These are phyloP conservation scores for Ceratosolen solmsi DNA, from an alignment of 1,140 invertebrate species.

Conservation along the genomic window DNA sequence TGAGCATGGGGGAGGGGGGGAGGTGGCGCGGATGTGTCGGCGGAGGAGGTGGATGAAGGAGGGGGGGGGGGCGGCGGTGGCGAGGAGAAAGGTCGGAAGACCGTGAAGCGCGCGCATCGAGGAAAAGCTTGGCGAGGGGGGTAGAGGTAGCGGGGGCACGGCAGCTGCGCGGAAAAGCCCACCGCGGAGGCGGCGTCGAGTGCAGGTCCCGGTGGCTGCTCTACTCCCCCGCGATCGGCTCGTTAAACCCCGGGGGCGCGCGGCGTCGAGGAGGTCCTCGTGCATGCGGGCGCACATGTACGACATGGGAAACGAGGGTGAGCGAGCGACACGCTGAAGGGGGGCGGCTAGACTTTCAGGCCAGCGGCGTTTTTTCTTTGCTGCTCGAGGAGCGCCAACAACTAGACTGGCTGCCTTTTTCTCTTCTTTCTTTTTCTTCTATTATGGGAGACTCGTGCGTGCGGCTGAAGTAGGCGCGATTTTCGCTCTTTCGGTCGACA, in stretches of 20 bases:
- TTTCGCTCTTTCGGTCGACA: no score
- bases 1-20: not conserved
- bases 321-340: not conserved
- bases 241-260: not conserved
- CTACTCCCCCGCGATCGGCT: not conserved
- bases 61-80: no score
- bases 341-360: not conserved
- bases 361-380: no score
- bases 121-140: no score
- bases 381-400: no score
- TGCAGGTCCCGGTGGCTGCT: not conserved
- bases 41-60: not conserved
- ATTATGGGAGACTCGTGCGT: no score
- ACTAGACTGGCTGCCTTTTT: no score
- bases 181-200: not conserved
- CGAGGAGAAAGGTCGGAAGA: no score
- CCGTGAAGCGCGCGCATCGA: no score
- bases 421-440: no score
- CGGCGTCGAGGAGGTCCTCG: conserved; percentile 10
- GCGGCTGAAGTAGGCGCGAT: no score
- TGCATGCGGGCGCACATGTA: not conserved
- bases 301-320: not conserved
- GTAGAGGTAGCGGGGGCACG: no score
- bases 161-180: not conserved
- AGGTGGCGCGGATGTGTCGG: not conserved